A percentile compares a stretch with the other conserved stretches of the same genome.
These are phyloP conservation scores for Amaurobius ferox DNA, from an alignment of 2,888 invertebrate genomes.

Conservation along the genomic window DNA sequence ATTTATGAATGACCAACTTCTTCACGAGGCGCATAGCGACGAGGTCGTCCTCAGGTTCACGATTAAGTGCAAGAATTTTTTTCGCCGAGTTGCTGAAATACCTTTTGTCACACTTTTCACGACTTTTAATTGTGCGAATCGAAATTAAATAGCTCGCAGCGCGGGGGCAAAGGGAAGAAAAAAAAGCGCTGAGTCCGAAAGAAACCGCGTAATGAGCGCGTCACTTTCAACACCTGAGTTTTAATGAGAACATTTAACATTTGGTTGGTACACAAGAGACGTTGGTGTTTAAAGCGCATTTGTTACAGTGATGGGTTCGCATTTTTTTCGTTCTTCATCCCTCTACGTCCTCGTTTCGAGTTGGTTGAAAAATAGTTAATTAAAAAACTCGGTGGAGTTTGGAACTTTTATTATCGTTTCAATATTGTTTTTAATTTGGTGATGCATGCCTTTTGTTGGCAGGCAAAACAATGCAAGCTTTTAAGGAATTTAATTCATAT, in stretches of 20 bases:
- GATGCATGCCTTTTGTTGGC: neutral
- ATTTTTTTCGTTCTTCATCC: constrained; percentile 20
- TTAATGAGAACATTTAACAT: constrained; percentile 69
- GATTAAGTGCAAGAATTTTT: constrained; percentile 24
- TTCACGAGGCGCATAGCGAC: neutral
- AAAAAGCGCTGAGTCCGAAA: constrained; percentile 42
- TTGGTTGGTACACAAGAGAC: constrained; percentile 29
- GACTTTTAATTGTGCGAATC: constrained; percentile 70
- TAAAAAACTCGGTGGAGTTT: constrained; percentile 38
- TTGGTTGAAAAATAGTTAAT: constrained; percentile 50
- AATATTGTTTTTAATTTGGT: constrained; percentile 23
- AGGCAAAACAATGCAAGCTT: neutral
- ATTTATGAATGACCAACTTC: constrained; percentile 48
- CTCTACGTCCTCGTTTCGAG: constrained; percentile 10
- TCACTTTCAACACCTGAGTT: constrained; percentile 51
- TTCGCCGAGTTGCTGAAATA: constrained; percentile 57
- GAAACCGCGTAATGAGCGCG: constrained; percentile 66
- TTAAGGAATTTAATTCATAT: neutral
- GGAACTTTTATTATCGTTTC: constrained; percentile 45
- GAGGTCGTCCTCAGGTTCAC: constrained; percentile 9
- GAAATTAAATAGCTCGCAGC: constrained; percentile 61
- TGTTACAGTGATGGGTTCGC: constrained; percentile 39
- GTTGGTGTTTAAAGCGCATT: constrained; percentile 44
- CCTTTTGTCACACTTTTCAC: constrained; percentile 71
- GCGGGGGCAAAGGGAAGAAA: neutral